Base-by-base conservation (phyloP, 2,113 vertebrate genomes). In the Takifugu bimaculatus region DNA sequence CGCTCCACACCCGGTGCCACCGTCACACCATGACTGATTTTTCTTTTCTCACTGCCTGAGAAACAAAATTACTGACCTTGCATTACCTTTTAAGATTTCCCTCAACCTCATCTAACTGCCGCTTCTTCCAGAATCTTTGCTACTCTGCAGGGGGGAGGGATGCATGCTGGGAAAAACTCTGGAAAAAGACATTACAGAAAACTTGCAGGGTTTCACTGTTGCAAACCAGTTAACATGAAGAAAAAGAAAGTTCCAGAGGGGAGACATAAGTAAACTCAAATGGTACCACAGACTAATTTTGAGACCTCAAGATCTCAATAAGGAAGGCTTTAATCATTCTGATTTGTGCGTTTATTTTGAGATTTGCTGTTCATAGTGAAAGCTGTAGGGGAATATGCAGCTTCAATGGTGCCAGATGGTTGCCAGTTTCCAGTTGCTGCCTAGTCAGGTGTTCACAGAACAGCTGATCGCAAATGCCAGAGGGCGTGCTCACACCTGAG, bases 361-460 rank as follows among this genome's bases (percentile, higher is more conserved):
- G 70, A 59, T 71, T 12, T n/a, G 48, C 49, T 50, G 47, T 56
- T 74, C 15, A 13, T 56, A 44, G 63, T 66, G 43, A 66, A 77
- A 29, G 42, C 74, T 58, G 48, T 15, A 13, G 63, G 57, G 54
- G 50, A 52, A 66, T 44, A n/a, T 3, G 50, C 58, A 60, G 76
- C 71, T 70, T 79, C 43, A 45, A 45, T 50, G 63, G 50, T 39
- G 26, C 62, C 81, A 84, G 79, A 82, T 83, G 78, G 70, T 77
- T 77, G 68, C 65, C 63, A 59, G 60, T 57, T 65, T 81, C 53
- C 35, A 57, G 61, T 78, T 78, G 71, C 56, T 64, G 74, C 63
- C 63, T 74, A 66, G 53, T 85, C 81, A 75, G 84, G 79, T 81
- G 67, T 80, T 78, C 55, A 61, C 44, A 48, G 43, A 77, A 61